phyloP scores from a whole-genome alignment of 2,113 vertebrate species.

The Casuarius casuarius region DNA sequence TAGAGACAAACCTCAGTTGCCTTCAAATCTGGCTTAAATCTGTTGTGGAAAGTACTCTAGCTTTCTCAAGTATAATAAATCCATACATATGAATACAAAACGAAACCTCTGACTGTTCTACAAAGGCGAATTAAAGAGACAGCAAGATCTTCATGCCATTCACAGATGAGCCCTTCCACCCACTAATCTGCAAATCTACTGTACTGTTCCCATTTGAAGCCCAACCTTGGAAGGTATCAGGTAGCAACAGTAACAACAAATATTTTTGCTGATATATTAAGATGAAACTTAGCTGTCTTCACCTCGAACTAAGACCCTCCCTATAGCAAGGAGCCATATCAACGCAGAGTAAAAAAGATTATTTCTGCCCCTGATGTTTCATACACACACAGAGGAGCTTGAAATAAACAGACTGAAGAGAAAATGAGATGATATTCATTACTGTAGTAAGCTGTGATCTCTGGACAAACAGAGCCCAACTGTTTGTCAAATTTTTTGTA shows the following conservation, averaged over 20 bases:
- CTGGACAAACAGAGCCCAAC: not conserved
- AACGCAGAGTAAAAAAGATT: not conserved
- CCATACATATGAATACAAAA: not conserved
- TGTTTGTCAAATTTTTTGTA: not conserved
- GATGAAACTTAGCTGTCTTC: not conserved
- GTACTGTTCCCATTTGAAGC: not conserved
- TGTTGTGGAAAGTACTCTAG: slow-evolving; percentile 3
- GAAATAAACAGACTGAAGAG: not conserved
- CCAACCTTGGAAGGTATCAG: not conserved
- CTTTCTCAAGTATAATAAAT: not conserved
- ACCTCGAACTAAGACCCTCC: not conserved
- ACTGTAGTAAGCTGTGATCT: not conserved
- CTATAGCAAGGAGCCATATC: not conserved
- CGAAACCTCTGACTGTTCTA: not conserved
- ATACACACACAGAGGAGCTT: not conserved
- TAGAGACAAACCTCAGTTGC: not conserved
- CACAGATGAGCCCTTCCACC: not conserved
- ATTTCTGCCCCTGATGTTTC: not conserved
- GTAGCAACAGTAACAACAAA: not conserved
- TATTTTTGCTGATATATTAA: not conserved
- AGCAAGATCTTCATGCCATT: not conserved
- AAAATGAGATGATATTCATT: not conserved
- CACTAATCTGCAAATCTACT: not conserved
- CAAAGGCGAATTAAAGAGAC: not conserved
- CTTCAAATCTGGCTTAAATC: slow-evolving; percentile 18